A percentile compares a stretch with the other conserved stretches of the same genome.
Evolutionary conservation across 2,888 invertebrate genomes (phyloP).

Genomic region (Idaea aversata): DNA sequence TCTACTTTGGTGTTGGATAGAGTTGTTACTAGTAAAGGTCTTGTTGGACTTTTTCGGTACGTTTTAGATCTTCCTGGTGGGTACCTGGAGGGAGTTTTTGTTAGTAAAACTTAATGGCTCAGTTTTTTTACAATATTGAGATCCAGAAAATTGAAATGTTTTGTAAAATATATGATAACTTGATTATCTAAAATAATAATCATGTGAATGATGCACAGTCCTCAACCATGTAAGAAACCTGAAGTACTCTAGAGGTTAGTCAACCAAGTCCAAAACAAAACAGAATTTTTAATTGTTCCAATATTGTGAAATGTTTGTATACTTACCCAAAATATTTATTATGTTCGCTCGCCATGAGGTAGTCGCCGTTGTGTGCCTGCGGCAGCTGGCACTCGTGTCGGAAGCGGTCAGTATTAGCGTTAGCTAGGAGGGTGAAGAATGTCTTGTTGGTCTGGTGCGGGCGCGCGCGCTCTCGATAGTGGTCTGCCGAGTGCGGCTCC

Average conservation of each 20-base stretch:
- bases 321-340: slow-evolving; percentile 59
- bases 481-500: slow-evolving; percentile 58
- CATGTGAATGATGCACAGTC: not conserved
- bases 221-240: not conserved
- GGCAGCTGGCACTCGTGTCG: slow-evolving; percentile 65
- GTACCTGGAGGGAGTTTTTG: slow-evolving; percentile 44
- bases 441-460: slow-evolving; percentile 56
- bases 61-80: slow-evolving; percentile 63
- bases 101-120: slow-evolving; percentile 11
- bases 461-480: slow-evolving; percentile 49
- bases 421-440: slow-evolving; percentile 59
- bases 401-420: slow-evolving; percentile 50
- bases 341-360: slow-evolving; percentile 66
- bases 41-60: slow-evolving; percentile 58
- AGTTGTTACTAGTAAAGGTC: slow-evolving; percentile 63
- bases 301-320: slow-evolving; percentile 19
- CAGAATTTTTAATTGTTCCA: slow-evolving; percentile 7
- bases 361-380: slow-evolving; percentile 70
- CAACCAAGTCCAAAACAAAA: not conserved
- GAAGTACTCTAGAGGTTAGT: not conserved
- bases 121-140: too few relatives aligned
- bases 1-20: slow-evolving; percentile 67
- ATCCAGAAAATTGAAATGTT: too few relatives aligned
- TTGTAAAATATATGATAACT: too few relatives aligned
- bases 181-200: too few relatives aligned